Conservation (phyloP, 2,797 vertebrate species). For the Carduelis carduelis region DNA sequence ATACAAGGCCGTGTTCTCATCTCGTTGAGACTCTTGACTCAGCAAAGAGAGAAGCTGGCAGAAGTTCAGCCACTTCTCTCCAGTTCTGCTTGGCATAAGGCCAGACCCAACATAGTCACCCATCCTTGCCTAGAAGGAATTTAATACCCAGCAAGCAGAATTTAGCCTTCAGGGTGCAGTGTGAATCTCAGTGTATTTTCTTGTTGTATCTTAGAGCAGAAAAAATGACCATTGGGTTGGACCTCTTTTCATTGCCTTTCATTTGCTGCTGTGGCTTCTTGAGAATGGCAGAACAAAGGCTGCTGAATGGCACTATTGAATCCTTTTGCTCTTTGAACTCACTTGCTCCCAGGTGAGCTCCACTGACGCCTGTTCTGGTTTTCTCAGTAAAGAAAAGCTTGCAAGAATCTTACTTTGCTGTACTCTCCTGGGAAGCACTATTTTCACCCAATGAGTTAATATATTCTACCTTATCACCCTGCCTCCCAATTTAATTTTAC, state of each 20-base stretch:
- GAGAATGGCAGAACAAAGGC: neutral
- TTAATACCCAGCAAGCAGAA: neutral
- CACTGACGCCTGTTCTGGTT: neutral
- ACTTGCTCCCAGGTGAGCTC: neutral
- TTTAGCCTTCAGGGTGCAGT: neutral
- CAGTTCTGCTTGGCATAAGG: neutral
- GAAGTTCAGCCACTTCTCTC: neutral
- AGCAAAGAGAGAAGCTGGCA: slow-evolving; percentile 6
- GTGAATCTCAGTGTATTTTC: neutral
- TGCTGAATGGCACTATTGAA: neutral
- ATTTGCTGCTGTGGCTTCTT: neutral
- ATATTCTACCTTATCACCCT: neutral
- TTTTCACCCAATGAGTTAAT: neutral
- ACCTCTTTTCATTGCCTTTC: neutral
- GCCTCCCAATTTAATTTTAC: neutral
- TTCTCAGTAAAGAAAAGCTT: neutral
- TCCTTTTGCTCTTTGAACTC: neutral
- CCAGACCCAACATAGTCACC: neutral
- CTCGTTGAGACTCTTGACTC: slow-evolving; percentile 12
- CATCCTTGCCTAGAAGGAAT: neutral
- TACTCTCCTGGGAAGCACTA: neutral
- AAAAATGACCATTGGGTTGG: neutral
- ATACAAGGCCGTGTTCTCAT: neutral
- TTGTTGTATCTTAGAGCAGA: neutral
- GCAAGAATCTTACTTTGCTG: neutral